phyloP scores from a whole-genome alignment of 2,113 vertebrate species.

The Mixornis gularis region DNA sequence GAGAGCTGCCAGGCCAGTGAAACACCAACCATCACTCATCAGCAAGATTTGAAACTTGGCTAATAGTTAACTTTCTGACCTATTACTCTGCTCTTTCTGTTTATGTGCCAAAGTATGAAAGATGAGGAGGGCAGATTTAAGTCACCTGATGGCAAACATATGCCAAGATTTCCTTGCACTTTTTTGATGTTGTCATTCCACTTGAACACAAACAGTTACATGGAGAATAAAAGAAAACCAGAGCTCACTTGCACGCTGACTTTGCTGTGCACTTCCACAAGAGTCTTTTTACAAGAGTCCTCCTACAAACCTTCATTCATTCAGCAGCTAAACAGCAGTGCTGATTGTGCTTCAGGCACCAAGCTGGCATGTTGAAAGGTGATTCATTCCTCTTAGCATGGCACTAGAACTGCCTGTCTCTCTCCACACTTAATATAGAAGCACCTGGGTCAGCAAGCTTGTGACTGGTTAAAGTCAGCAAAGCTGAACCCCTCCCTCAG shows the following conservation, averaged over 20 bases:
- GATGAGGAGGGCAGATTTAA: neutral
- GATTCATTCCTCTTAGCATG: neutral
- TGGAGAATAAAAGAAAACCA: neutral
- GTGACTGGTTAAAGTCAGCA: neutral
- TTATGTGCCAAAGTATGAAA: conserved; percentile 1
- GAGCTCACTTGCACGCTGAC: neutral
- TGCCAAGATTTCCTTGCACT: neutral
- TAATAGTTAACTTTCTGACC: conserved; percentile 13
- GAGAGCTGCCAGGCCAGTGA: neutral
- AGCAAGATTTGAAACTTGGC: neutral
- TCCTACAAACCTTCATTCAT: neutral
- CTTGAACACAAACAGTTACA: neutral
- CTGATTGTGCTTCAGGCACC: neutral
- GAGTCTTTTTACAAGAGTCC: neutral
- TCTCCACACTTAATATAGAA: neutral
- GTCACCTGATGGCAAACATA: neutral
- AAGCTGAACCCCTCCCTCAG: neutral
- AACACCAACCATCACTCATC: neutral
- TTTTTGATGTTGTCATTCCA: neutral
- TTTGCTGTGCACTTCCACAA: neutral
- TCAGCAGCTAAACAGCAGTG: neutral
- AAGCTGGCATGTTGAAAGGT: neutral
- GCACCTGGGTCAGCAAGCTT: neutral
- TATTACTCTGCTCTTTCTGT: neutral
- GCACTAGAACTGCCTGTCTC: neutral